phyloP scores from a whole-genome alignment of 2,113 vertebrate species.

The Alaudala cheleensis region DNA sequence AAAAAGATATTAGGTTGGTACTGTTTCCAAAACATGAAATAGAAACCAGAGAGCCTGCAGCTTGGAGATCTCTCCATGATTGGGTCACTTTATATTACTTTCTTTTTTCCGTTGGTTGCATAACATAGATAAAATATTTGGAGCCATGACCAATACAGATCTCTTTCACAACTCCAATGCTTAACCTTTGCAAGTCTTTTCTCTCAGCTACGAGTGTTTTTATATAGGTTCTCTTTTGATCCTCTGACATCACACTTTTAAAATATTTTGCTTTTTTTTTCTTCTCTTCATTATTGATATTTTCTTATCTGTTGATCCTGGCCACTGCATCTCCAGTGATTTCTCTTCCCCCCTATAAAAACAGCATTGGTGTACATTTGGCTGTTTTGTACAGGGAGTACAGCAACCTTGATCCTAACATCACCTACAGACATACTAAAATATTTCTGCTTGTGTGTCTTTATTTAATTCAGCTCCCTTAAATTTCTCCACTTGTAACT shows the following conservation, averaged over 20 bases:
- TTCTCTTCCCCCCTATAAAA: background rate
- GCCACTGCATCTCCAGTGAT: accelerated
- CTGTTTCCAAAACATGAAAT: background rate
- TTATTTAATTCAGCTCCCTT: background rate
- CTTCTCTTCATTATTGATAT: background rate
- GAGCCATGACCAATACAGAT: background rate
- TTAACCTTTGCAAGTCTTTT: background rate
- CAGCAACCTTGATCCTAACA: background rate
- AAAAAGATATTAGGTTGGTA: background rate
- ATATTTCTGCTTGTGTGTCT: background rate
- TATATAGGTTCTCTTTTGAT: background rate
- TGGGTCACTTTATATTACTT: background rate
- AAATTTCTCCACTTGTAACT: background rate
- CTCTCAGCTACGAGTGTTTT: background rate
- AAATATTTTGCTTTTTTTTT: background rate
- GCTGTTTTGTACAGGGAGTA: background rate
- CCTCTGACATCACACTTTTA: background rate
- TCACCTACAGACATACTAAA: background rate
- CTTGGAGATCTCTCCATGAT: background rate
- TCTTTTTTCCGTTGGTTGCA: background rate
- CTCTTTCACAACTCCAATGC: background rate
- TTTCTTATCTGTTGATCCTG: background rate
- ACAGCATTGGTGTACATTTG: background rate
- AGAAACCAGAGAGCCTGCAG: background rate
- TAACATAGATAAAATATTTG: background rate